Evolutionary conservation across 64 coral and sea anemone species (phyloP), one percentile per base, ranked within the genome.

Genomic region (Porites australiensis): DNA sequence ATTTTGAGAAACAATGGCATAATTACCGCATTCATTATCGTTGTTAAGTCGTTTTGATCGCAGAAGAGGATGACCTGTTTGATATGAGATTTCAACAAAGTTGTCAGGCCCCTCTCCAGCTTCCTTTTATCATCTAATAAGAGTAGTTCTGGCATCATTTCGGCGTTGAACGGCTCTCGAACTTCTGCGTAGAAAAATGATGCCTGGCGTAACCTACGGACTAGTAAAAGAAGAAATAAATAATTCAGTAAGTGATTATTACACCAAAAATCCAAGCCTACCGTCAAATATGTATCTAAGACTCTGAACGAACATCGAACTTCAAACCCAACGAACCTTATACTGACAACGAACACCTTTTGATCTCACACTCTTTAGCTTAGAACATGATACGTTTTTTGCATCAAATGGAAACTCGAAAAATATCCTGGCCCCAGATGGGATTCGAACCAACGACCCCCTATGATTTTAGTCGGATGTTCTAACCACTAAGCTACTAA

Each of bases 21-120:
- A 1, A 5, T 51, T 70, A 93, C 91, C 82, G 77, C 72, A 50
- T 93, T 93, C 91, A 93, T 93, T 14, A 93, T 93, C 2, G 51
- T 15, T 4, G 74, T 75, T 22, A 93, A 57, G 74, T 93, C 82
- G 22, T 68, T 87, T 37, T 93, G 82, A 79, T 93, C 91, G 16
- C 82, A 66, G 19, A 93, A 74, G 15, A 93, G 75, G 15, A 93
- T 43, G 11, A 93, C 83, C n/a, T 93, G 74, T 15, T 77, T 93
- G n/a, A 93, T 87, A 43, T 87, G 84, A 8, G 91, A 64, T 9
- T 64, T 93, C 2, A 79, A 23, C 13, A 93, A 44, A 18, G 76
- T 22, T 8, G 78, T 86, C 1, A 93, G 91, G 3, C 82, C 46
- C 2, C 62, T 59, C 27, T 49, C 37, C 0, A 72, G 49, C 16